These are phyloP conservation scores for Thalassoma bifasciatum DNA, from an alignment of 2,113 vertebrate species.

Conservation along the genomic window DNA sequence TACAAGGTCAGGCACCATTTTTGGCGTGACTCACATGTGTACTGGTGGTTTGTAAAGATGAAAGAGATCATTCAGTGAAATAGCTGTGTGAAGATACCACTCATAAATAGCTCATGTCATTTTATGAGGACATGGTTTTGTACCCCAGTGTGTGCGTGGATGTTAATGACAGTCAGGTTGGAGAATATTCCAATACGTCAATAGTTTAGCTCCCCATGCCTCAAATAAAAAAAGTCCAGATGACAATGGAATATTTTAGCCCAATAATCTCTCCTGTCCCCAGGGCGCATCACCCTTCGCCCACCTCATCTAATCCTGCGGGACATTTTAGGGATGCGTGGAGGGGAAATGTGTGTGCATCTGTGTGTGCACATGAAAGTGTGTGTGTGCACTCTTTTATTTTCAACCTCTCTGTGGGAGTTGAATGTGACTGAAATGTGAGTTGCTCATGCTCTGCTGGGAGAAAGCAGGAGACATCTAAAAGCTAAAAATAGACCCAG, in stretches of 20 bases:
- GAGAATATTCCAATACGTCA: conserved; percentile 30
- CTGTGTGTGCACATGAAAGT: conserved; percentile 9
- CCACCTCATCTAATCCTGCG: conserved; percentile 55
- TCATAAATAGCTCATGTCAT: conserved; percentile 14
- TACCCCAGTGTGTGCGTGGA: conserved; percentile 7
- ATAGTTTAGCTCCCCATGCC: conserved; percentile 17
- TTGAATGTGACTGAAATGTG: conserved; percentile 60
- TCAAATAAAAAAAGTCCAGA: conserved; percentile 39
- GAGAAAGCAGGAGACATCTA: conserved; percentile 49
- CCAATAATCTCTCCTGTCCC: conserved; percentile 59
- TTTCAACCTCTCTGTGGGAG: conserved; percentile 57
- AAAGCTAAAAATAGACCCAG: conserved; percentile 51
- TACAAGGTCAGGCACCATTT: conserved; percentile 38
- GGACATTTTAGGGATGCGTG: conserved; percentile 39
- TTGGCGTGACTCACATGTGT: conserved; percentile 13
- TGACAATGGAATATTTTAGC: conserved; percentile 51
- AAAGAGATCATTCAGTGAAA: conserved; percentile 10
- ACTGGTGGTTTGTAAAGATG: conserved; percentile 1
- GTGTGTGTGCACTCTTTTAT: conserved; percentile 63
- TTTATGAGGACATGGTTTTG: conserved; percentile 13
- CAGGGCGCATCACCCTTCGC: conserved; percentile 44
- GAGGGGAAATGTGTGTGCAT: conserved; percentile 6
- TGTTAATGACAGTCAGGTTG: not conserved
- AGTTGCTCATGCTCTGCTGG: conserved; percentile 31
- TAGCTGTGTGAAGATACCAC: not conserved